Base-by-base conservation (phyloP, 1,140 invertebrate species). In the Lepidurus arcticus region DNA sequence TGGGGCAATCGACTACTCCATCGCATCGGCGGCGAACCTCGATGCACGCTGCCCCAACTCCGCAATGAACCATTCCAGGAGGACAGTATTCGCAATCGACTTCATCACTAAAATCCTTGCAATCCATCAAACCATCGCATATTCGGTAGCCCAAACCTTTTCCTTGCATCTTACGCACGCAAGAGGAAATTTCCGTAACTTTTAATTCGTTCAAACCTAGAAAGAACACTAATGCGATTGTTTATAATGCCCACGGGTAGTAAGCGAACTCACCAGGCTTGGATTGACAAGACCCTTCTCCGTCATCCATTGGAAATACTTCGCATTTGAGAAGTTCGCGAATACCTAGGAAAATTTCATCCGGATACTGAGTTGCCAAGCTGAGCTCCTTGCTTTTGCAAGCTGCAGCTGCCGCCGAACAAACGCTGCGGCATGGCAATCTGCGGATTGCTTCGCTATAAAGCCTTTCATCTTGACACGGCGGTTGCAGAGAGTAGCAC, bases 81-180 rank as follows among this genome's bases (percentile, higher is more conserved):
- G 89, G 87, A 85, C 94, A 95, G 73, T 80, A 81, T 73, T 79
- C 79, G 74, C 82, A 81, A 42, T 78, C 78, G 42, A 88, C 89
- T 84, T 95, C 93, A 84, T 95, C 94, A 0, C 90, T 90, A 44
- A 93, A 87, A 85, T 94, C 93, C 9, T 91, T 88, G 83, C 94
- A 96, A 83, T 96, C 94, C 26, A 93, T 90, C 3, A 94, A 87
- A 7, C 93, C 94, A 83, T 96, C 94, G 81, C 94, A 96, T 26
- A 94, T 88, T 42, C 92, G 87, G 7, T 92, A 88, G 6, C 90
- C 91, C 78, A 92, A 84, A 0, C 91, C 92, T 81, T 90, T 88
- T 9, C 88, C 87, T 81, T 34, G 11, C 78, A 78, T 74, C 21
- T 21, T 44, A 8, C 44, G 73, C n/a, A 78, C 78, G 16, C 78